Conservation (phyloP, 1,140 invertebrate species). For the Ridgeia piscesae region DNA sequence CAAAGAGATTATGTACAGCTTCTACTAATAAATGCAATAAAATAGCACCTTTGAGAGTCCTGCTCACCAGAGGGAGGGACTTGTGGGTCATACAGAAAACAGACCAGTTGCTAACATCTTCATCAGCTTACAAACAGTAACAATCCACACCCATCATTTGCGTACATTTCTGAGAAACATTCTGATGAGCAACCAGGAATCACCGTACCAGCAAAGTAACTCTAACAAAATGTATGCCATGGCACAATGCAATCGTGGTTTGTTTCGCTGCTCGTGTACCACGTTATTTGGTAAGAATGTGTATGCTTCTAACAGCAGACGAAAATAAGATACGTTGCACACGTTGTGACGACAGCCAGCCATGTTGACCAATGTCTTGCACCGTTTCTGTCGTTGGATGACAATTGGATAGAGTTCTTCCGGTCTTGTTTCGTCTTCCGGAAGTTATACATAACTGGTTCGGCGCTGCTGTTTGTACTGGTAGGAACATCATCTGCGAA, state of each 20-base stretch:
- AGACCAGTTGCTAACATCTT: no score
- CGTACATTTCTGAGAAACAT: no score
- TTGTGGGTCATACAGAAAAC: neutral
- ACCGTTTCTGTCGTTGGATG: neutral
- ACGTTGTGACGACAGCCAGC: neutral
- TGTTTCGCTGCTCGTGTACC: neutral
- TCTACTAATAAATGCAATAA: neutral
- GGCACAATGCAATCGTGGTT: neutral
- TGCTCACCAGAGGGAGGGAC: neutral
- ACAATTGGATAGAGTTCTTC: neutral
- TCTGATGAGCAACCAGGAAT: no score
- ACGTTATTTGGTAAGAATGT: neutral
- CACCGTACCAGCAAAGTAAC: no score
- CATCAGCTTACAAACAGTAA: no score
- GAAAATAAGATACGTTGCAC: neutral
- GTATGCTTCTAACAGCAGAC: neutral
- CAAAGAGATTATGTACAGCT: neutral
- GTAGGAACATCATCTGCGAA: neutral
- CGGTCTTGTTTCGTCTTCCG: neutral
- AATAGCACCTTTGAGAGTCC: neutral
- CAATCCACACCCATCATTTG: no score
- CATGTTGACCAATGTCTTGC: neutral
- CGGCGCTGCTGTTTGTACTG: neutral
- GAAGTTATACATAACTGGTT: neutral
- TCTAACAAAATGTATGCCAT: neutral